Base-by-base conservation (phyloP, 1,140 invertebrate genomes). In the Arctopsyche grandis region DNA sequence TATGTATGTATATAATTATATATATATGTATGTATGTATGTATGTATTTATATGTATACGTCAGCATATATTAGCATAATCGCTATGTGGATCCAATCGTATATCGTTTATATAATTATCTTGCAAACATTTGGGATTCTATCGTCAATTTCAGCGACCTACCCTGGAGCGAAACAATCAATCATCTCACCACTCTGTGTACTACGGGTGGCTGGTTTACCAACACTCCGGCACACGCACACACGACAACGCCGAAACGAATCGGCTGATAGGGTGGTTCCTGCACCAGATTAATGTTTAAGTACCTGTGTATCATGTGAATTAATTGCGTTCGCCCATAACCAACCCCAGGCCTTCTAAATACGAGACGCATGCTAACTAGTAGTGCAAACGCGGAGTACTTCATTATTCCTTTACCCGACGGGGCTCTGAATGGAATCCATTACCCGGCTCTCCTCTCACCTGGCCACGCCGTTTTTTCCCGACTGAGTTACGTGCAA, bases 391-490 rank as follows among this genome's bases (percentile, higher is more conserved):
- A 71, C 69, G 69, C 16, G 44, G 16, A 14, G 12, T 16, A 44
- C 69, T 48, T 71, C 69, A 71, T 71, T 71, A 71, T 71, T 44
- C 69, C 69, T 16, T 14, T 22, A n/a, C 14, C 69, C 19, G 38
- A 48, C 69, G 38, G 69, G 5, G 29, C 14, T 38, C 14, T 71
- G 69, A 71, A 71, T 71, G 69, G 43, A 46, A 71, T 71, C 69
- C 69, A 71, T 71, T 71, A 71, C 43, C 44, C 43, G 69, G 3
- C 60, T 16, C 60, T 16, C 43, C 38, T 46, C 16, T 46, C 38
- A 71, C 69, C 43, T 71, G 69, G 38, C 26, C 24, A 19, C 38
- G 19, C 26, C 24, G 14, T 71, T 44, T 38, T 10, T 71, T 1
- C 44, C n/a, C 22, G 12, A 24, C 14, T 71, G 38, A 38, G 7